Evolutionary conservation across 2,888 invertebrate genomes (phyloP).

Genomic region (Sinhomidia bicolor): DNA sequence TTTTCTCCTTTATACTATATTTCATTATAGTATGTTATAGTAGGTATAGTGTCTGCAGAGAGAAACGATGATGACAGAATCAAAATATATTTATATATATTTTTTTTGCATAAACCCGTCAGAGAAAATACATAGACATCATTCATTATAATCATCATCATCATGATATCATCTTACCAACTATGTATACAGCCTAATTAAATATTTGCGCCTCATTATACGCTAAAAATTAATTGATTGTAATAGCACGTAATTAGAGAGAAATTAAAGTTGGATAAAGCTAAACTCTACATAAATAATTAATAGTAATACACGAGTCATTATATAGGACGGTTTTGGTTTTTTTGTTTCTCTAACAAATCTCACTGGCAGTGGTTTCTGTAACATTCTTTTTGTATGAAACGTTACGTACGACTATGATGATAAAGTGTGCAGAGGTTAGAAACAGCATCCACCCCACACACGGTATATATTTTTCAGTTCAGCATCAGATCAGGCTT

Average conservation of each 20-base stretch:
- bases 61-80: conserved; percentile 67
- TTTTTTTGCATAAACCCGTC: not conserved
- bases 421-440: not conserved
- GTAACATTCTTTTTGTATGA: not conserved
- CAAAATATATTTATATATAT: conserved; percentile 9
- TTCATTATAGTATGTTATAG: not conserved
- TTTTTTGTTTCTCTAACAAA: not conserved
- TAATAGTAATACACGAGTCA: not conserved
- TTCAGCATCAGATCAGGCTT: not conserved
- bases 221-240: not conserved
- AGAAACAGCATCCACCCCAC: not conserved
- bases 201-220: conserved; percentile 1
- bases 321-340: not conserved
- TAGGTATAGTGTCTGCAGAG: conserved; percentile 65
- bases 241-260: not conserved
- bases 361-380: conserved; percentile 41
- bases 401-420: not conserved
- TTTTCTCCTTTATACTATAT: conserved; percentile 20
- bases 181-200: not conserved
- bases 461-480: not conserved
- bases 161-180: conserved; percentile 43
- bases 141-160: conserved; percentile 42
- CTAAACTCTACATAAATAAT: not conserved
- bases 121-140: not conserved
- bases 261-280: not conserved